These are phyloP conservation scores for Onychorhynchus coronatus DNA, from an alignment of 2,113 vertebrate genomes.

Conservation along the genomic window DNA sequence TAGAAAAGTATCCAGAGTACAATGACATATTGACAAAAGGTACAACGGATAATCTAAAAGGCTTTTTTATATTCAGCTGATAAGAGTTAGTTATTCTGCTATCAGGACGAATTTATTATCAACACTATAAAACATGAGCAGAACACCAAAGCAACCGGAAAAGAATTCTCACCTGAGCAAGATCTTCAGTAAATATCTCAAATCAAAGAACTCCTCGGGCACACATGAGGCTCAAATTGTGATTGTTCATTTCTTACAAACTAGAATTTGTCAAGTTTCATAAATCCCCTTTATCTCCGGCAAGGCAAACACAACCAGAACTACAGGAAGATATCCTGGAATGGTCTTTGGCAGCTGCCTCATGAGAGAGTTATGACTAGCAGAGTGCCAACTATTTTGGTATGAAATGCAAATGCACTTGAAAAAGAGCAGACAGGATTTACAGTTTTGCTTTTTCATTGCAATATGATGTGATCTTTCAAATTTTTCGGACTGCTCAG, in stretches of 20 bases:
- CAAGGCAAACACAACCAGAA: background rate
- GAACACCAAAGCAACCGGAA: background rate
- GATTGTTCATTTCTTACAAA: background rate
- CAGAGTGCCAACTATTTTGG: background rate
- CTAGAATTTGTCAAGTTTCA: constrained; percentile 38
- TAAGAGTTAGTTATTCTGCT: constrained; percentile 35
- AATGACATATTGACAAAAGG: constrained; percentile 49
- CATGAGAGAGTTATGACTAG: background rate
- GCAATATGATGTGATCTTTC: background rate
- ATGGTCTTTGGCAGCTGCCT: background rate
- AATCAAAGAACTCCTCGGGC: background rate
- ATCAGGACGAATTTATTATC: constrained; percentile 44
- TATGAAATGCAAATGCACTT: background rate
- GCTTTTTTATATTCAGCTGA: constrained; percentile 26
- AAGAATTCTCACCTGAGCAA: constrained; percentile 34
- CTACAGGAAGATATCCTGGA: background rate
- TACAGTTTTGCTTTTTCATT: background rate
- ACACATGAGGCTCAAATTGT: constrained; percentile 3
- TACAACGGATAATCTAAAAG: constrained; percentile 25
- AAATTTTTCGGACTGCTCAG: background rate
- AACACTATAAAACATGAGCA: background rate
- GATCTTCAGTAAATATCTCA: constrained; percentile 17
- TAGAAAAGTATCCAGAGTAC: constrained; percentile 6
- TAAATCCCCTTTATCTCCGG: constrained; percentile 30
- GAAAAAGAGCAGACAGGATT: background rate